Evolutionary conservation across 2,113 vertebrate species (phyloP).

Genomic region (Corythaeola cristata): DNA sequence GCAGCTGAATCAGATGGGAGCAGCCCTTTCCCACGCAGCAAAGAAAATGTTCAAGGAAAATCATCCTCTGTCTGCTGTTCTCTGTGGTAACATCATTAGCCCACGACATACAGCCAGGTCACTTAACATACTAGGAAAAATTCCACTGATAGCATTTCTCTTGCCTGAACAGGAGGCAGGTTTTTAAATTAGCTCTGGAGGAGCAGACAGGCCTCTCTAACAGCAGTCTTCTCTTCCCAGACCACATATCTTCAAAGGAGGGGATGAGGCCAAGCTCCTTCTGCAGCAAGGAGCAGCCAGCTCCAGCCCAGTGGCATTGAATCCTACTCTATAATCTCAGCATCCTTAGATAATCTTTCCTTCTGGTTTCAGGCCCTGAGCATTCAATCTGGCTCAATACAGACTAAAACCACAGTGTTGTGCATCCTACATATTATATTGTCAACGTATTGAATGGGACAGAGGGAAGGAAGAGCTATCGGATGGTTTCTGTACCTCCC

Average conservation of each 20-base stretch:
- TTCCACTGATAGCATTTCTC: neutral
- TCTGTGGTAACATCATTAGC: neutral
- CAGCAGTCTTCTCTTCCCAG: neutral
- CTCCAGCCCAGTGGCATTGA: neutral
- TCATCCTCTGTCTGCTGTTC: neutral
- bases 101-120: neutral
- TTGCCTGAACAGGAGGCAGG: neutral
- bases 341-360: neutral
- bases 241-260: neutral
- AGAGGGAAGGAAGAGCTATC: neutral
- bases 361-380: neutral
- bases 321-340: neutral
- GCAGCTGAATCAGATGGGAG: neutral
- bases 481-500: neutral
- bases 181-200: neutral
- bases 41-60: neutral
- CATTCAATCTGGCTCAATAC: neutral
- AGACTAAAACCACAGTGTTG: neutral
- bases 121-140: neutral
- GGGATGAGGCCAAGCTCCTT: neutral
- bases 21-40: neutral
- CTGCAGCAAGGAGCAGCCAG: neutral
- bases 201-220: neutral
- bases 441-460: neutral
- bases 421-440: neutral